These are phyloP conservation scores for Megastigmus dorsalis DNA, from an alignment of 2,888 invertebrate genomes.

Conservation along the genomic window DNA sequence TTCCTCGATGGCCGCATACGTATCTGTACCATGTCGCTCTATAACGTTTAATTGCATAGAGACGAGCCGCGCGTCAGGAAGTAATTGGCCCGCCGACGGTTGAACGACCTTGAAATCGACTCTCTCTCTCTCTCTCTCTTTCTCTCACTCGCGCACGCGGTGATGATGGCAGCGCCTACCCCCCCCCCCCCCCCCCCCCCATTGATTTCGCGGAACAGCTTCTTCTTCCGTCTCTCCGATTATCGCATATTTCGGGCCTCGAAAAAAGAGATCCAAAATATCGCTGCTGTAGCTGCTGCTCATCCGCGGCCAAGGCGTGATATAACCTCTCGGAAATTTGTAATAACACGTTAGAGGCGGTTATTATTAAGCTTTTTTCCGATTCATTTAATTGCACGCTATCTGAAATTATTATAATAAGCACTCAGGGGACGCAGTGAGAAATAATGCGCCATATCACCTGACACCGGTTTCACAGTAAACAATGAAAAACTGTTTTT, in stretches of 20 bases:
- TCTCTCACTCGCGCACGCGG: neutral
- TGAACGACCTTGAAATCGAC: slow-evolving; percentile 46
- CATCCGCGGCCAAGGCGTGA: neutral
- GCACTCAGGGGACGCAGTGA: too few relatives aligned
- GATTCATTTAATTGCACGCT: too few relatives aligned
- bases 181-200: neutral
- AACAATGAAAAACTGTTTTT: too few relatives aligned
- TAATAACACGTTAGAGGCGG: slow-evolving; percentile 8
- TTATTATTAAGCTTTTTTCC: neutral
- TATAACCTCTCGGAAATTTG: slow-evolving; percentile 20
- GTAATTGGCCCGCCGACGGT: slow-evolving; percentile 33
- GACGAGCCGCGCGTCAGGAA: too few relatives aligned
- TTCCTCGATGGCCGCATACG: too few relatives aligned
- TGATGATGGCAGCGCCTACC: too few relatives aligned
- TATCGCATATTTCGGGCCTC: slow-evolving; percentile 7
- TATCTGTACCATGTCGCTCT: too few relatives aligned
- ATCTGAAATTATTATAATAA: too few relatives aligned
- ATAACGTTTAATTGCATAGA: slow-evolving; percentile 49
- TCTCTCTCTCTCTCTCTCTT: slow-evolving; percentile 4
- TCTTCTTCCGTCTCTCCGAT: neutral
- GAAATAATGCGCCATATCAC: too few relatives aligned
- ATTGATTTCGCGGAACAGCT: slow-evolving; percentile 12
- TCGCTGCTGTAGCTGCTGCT: neutral
- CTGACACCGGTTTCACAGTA: too few relatives aligned
- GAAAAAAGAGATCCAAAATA: neutral